Evolutionary conservation across 2,797 vertebrate species (phyloP), one percentile per base, ranked within the genome.

Genomic region (Anableps anableps): DNA sequence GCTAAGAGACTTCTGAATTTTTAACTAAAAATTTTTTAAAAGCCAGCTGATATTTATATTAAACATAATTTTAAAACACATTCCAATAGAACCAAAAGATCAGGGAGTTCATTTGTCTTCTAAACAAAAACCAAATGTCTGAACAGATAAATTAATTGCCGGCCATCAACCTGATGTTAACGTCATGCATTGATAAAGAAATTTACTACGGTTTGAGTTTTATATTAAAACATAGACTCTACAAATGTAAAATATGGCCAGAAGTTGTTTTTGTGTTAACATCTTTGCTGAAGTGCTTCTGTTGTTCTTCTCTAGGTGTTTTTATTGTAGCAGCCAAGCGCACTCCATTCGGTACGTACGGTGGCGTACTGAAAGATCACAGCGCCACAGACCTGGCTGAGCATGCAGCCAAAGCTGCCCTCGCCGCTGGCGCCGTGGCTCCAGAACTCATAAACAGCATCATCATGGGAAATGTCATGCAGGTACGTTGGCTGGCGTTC

Each of bases 311-410:
- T 81, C 1, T 80, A 99, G 98, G 98, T 93, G 96, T 99, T 34
- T 99, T 99, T 89, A 90, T 99, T 1, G 97, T 99, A 0, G 96
- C 97, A 48, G 99, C 97, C n/a, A 99, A 99, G 92, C 95, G 98
- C 68, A 99, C 98, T 0, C 98, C 98, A 0, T 99, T 99, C 0
- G 99, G 99, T 17, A 89, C 97, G 0, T 99, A 95, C 0, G 99
- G 99, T 0, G 98, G 99, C 0, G 88, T 96, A 43, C 94, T 99
- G 83, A 99, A 96, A 91, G 97, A 97, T 80, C 97, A 98, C 95
- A 96, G 95, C 0, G 97, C 97, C 21, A 98, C 96, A 0, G 97
- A 99, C 78, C 83, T 99, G 88, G 91, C 96, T 0, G 98, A 98
- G 9, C 96, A 97, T 7, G 98, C 98, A 0, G 96, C 97, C 26